phyloP scores from a whole-genome alignment of 1,140 invertebrate species.

The Phthorimaea operculella region DNA sequence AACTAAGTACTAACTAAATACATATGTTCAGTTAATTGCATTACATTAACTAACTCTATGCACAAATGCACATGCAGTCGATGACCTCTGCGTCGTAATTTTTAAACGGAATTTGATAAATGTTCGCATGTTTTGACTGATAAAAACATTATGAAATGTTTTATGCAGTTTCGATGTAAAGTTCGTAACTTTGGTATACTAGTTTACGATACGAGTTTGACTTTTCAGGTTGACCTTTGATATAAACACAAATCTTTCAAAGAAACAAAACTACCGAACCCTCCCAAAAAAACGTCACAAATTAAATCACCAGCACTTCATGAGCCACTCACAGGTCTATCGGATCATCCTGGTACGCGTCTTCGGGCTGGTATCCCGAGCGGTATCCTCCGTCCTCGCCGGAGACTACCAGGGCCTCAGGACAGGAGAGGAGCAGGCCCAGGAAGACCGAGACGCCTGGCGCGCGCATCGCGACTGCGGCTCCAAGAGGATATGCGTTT shows the following conservation, averaged over 20 bases:
- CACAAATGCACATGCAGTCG: neutral
- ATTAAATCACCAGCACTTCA: slow-evolving; percentile 7
- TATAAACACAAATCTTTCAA: no score
- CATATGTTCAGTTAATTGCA: no score
- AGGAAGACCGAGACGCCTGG: slow-evolving; percentile 39
- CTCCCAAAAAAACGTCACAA: neutral
- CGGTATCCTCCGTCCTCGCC: slow-evolving; percentile 25
- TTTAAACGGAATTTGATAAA: neutral
- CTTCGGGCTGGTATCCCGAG: slow-evolving; percentile 50
- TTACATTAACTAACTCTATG: no score
- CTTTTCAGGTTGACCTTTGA: no score
- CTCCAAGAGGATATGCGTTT: slow-evolving; percentile 47
- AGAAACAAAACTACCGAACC: neutral
- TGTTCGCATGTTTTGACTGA: neutral
- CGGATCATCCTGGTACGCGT: slow-evolving; percentile 47
- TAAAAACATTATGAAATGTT: neutral
- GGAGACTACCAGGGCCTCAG: slow-evolving; percentile 43
- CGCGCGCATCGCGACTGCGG: slow-evolving; percentile 61
- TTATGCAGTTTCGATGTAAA: neutral
- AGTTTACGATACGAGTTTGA: no score
- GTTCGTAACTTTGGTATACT: no score
- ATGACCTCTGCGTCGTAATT: neutral
- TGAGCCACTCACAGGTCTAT: slow-evolving; percentile 50
- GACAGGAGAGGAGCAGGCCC: slow-evolving; percentile 31
- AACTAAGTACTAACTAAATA: no score